A percentile compares a stretch with the other conserved stretches of the same genome.
Evolutionary conservation across 2,797 vertebrate genomes (phyloP).

Genomic region (Artibeus lituratus): DNA sequence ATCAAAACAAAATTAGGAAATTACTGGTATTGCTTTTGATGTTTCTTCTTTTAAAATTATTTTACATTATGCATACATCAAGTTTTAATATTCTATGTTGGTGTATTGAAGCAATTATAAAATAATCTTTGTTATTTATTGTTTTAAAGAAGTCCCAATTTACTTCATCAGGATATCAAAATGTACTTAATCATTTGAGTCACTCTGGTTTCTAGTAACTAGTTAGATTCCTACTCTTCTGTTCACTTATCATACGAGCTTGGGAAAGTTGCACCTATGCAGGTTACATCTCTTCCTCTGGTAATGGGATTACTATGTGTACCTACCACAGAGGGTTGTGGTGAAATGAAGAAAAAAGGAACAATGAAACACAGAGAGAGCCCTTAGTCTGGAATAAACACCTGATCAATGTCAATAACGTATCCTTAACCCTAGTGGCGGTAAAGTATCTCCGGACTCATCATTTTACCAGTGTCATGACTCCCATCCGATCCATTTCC

Average conservation of each 20-base stretch:
- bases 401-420: neutral
- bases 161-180: neutral
- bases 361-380: neutral
- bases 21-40: neutral
- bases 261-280: neutral
- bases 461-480: slow-evolving; percentile 95
- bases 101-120: neutral
- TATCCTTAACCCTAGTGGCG: neutral
- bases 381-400: neutral
- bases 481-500: slow-evolving; percentile 98
- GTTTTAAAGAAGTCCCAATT: neutral
- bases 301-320: neutral
- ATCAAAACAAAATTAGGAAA: neutral
- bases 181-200: neutral
- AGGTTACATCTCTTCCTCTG: neutral
- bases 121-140: neutral
- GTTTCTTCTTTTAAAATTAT: neutral
- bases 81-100: neutral
- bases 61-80: neutral
- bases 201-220: neutral
- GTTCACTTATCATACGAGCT: neutral
- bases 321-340: neutral
- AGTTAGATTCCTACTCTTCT: neutral
- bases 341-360: neutral
- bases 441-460: neutral